Evolutionary conservation across 2,797 vertebrate species (phyloP).

Genomic region (Characodon lateralis): DNA sequence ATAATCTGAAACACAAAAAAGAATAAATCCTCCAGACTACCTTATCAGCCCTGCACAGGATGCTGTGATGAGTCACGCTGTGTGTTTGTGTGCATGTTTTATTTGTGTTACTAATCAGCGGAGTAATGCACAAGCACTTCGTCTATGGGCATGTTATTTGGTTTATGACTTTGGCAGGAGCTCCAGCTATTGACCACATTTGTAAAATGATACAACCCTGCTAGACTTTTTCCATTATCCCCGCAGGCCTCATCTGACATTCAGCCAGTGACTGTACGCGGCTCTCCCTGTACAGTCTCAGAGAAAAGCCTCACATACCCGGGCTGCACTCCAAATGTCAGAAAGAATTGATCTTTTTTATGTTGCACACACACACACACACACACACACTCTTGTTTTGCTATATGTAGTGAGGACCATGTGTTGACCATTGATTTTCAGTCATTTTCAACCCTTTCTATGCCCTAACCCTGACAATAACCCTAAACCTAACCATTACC

Average conservation of each 20-base stretch:
- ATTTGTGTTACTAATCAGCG: constrained; percentile 11
- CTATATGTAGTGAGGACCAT: too few species aligned
- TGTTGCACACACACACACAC: neutral
- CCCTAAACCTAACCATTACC: too few species aligned
- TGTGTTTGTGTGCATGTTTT: constrained; percentile 25
- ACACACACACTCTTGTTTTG: too few species aligned
- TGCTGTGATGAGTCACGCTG: constrained; percentile 36
- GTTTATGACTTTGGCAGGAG: constrained; percentile 52
- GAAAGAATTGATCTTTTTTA: constrained; percentile 45
- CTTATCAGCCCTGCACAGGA: constrained; percentile 60
- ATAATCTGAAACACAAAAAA: constrained; percentile 32
- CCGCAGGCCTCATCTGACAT: constrained; percentile 72
- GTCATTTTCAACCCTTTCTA: too few species aligned
- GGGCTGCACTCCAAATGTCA: constrained; percentile 62
- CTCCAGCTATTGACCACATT: constrained; percentile 56
- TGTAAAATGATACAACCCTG: constrained; percentile 59
- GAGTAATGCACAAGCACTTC: constrained; percentile 2
- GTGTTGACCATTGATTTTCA: too few species aligned
- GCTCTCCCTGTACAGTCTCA: constrained; percentile 20
- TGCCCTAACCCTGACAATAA: too few species aligned
- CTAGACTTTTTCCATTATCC: constrained; percentile 49
- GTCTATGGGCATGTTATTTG: constrained; percentile 44
- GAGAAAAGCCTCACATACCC: constrained; percentile 15
- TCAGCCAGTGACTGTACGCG: constrained; percentile 45
- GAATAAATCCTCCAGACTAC: constrained; percentile 26